Evolutionary conservation across 2,888 invertebrate species (phyloP), one percentile per base, ranked within the genome.

Genomic region (Escarpia spicata): DNA sequence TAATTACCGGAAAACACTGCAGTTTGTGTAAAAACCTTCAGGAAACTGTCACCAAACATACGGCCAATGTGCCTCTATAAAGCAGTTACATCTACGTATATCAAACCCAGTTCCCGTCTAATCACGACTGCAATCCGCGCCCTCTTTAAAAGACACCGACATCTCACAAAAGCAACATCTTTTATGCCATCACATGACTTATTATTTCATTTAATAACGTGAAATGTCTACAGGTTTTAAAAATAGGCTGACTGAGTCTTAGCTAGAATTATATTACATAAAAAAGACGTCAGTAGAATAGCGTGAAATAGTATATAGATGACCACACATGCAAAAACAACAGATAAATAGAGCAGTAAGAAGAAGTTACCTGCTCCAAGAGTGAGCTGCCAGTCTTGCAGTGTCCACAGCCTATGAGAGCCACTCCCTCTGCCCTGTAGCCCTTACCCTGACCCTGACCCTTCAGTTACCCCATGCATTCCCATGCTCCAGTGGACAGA

Each of bases 381-480:
- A 15, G 4, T 75, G 19, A 75, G 26, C 75, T 75, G 75, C 26
- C n/a, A 19, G 75, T n/a, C 75, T 26, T 26, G 75, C 6, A 19
- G 4, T 75, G 75, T 75, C 75, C 75, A 75, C 26, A 6, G 19
- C 26, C 75, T 19, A 26, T 75, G 75, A 75, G 26, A 75, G 52
- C 52, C 26, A 26, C 75, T 26, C 75, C 75, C 75, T 19, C 26
- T 26, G 6, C 6, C 75, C 75, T 26, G 26, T 26, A 75, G 26
- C 75, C 75, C 75, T 75, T 37, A 37, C 37, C 75, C 75, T 75
- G 75, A 75, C 75, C 75, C 75, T 75, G 75, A 75, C 75, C 75
- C 75, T 75, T 75, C 75, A 3, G 75, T 75, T 75, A 75, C 75
- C 75, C 75, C 75, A 75, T 26, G 26, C 75, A 75, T 75, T 75